phyloP scores from a whole-genome alignment of 2,797 vertebrate species.

The Helicolenus hilgendorfi region DNA sequence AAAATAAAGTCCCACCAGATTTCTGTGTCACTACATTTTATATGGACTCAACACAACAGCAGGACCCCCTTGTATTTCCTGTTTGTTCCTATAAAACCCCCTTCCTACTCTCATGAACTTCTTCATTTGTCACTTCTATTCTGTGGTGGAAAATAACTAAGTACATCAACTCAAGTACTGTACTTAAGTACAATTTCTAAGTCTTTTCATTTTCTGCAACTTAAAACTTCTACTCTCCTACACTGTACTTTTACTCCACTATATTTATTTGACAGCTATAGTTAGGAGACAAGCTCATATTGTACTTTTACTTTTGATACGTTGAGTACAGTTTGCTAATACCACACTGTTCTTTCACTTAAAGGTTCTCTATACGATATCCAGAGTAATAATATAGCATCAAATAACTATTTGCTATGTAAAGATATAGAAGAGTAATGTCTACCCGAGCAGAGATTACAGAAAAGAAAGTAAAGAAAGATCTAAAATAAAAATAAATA shows the following conservation, averaged over 20 bases:
- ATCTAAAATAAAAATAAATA: background rate
- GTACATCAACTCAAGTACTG: background rate
- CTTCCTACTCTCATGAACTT: background rate
- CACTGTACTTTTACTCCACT: background rate
- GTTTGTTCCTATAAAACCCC: conserved; percentile 59
- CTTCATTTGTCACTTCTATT: background rate
- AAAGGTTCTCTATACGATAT: too few relatives aligned
- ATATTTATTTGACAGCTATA: background rate
- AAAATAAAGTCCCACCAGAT: background rate
- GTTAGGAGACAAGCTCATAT: too few relatives aligned
- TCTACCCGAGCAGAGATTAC: too few relatives aligned
- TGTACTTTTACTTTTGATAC: background rate
- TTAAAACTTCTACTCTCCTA: background rate
- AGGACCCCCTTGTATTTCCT: conserved; percentile 38
- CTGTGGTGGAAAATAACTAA: background rate
- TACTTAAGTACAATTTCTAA: background rate
- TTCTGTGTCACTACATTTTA: conserved; percentile 53
- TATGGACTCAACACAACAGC: conserved; percentile 62
- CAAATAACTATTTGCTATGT: too few relatives aligned
- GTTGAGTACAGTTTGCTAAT: background rate
- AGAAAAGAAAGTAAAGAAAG: background rate
- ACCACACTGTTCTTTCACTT: background rate
- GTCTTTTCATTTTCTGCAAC: background rate
- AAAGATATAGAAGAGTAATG: too few relatives aligned
- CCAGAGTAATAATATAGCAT: too few relatives aligned